Base-by-base conservation (phyloP, 35 echinoderm and acorn worm species). In the Holothuria glaberrima region DNA sequence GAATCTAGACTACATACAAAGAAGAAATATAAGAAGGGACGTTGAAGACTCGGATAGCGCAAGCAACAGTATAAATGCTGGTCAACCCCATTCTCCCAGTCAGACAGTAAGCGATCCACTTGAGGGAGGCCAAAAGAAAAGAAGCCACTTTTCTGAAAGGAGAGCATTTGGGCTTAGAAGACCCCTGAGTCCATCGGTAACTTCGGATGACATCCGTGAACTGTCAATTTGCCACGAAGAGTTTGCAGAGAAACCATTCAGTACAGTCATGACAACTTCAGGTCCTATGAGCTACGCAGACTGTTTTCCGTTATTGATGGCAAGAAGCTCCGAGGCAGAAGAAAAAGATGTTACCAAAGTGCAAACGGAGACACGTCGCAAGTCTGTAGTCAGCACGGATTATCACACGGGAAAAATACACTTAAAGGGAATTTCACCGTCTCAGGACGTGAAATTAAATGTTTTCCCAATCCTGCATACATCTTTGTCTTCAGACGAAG, bases 351-450 rank as follows among this genome's bases (percentile, higher is more conserved):
- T 27, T 59, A 92, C 80, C 9, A 41, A 93, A 48, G 83, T 95
- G n/a, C 91, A 95, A 30, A 95, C 94, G 19, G 94, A 95, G 71
- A 95, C 94, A 20, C 56, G 91, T 44, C 77, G 91, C 26, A 91
- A 69, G 68, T 95, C 94, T 4, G 50, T 90, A 30, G 91, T 95
- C 19, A 93, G 82, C 2, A 92, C 94, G 9, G 45, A 95, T 66
- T 95, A 95, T 71, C 38, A 58, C 5, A 76, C 80, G 29, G 90
- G 79, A 22, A 91, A 22, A 29, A 95, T 95, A 50, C 84, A 89
- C 82, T 33, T 95, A n/a, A 52, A 82, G 74, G 74, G 32, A 62
- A 12, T 61, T 3, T 24, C 58, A 6, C 69, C 54, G 16, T 75
- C 46, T 0, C 28, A 89, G 1, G 56, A 84, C n/a, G 35, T 92